phyloP scores from a whole-genome alignment of 2,797 vertebrate genomes.

The Hybognathus amarus region DNA sequence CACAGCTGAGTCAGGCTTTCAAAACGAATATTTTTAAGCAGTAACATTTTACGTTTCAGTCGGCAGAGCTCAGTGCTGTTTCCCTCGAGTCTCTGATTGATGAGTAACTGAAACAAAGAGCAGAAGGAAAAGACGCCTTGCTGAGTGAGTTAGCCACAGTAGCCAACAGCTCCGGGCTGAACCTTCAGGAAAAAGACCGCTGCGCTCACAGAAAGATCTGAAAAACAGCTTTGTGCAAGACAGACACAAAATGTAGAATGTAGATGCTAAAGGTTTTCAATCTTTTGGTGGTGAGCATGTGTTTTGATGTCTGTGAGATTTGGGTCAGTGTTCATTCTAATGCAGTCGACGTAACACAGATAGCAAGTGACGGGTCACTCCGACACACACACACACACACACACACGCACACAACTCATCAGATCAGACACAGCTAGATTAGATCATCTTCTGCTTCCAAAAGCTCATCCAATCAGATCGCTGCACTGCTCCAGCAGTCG shows the following conservation, averaged over 20 bases:
- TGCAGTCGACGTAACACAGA: conserved; percentile 35
- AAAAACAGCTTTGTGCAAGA: conserved; percentile 31
- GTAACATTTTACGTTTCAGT: conserved; percentile 30
- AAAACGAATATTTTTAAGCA: conserved; percentile 29
- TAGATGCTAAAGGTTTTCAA: conserved; percentile 16
- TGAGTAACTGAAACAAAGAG: conserved; percentile 45
- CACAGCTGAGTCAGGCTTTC: conserved; percentile 40
- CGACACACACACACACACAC: conserved; percentile 35
- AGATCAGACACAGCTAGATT: conserved; percentile 59
- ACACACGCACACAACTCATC: conserved; percentile 41
- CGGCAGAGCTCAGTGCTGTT: conserved; percentile 10
- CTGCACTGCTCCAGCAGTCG: conserved; percentile 51
- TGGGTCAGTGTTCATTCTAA: conserved; percentile 46
- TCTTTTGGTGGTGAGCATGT: conserved; percentile 34
- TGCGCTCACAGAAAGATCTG: conserved; percentile 15
- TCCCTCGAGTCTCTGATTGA: conserved; percentile 32
- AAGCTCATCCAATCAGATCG: conserved; percentile 61
- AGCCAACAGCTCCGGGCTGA: conserved; percentile 22
- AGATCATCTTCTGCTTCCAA: conserved; percentile 43
- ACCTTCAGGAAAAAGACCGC: conserved; percentile 5
- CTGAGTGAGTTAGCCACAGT: conserved; percentile 19
- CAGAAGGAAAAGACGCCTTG: conserved; percentile 11
- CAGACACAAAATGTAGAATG: background rate
- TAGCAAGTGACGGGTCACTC: conserved; percentile 19
- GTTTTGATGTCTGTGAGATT: conserved; percentile 42